Evolutionary conservation across 1,140 invertebrate species (phyloP).

Genomic region (Lethrus apterus): DNA sequence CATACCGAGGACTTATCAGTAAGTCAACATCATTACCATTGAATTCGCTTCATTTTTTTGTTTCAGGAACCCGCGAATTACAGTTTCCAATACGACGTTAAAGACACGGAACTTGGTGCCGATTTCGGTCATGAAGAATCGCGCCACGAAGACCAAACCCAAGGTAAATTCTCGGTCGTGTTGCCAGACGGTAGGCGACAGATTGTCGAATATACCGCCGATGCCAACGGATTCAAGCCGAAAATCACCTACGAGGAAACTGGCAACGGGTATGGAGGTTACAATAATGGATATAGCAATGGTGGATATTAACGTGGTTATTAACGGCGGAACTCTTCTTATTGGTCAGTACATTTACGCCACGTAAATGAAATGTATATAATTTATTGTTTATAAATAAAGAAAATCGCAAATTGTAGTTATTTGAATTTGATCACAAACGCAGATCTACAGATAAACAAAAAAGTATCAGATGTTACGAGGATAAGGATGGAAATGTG

Average conservation of each 20-base stretch:
- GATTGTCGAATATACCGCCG: conserved; percentile 43
- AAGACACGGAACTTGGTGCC: conserved; percentile 37
- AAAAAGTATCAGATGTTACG: no score
- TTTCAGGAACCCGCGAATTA: conserved; percentile 39
- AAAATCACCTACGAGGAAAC: conserved; percentile 38
- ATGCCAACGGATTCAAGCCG: conserved; percentile 43
- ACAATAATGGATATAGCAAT: no score
- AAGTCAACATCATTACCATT: not conserved
- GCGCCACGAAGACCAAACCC: conserved; percentile 38
- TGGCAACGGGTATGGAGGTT: no score
- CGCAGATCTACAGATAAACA: no score
- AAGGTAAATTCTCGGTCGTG: conserved; percentile 41
- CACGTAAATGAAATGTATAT: no score
- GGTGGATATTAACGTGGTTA: no score
- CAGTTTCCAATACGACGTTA: conserved; percentile 43
- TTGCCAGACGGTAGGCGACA: conserved; percentile 43
- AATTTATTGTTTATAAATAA: no score
- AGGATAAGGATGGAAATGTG: no score
- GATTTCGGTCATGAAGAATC: conserved; percentile 43
- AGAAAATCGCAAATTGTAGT: no score
- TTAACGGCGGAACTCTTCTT: no score
- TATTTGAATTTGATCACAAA: no score
- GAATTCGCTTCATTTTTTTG: not conserved
- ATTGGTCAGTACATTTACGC: no score
- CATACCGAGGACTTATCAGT: not conserved